phyloP scores from a whole-genome alignment of 1,140 invertebrate genomes.

The Maconellicoccus hirsutus region DNA sequence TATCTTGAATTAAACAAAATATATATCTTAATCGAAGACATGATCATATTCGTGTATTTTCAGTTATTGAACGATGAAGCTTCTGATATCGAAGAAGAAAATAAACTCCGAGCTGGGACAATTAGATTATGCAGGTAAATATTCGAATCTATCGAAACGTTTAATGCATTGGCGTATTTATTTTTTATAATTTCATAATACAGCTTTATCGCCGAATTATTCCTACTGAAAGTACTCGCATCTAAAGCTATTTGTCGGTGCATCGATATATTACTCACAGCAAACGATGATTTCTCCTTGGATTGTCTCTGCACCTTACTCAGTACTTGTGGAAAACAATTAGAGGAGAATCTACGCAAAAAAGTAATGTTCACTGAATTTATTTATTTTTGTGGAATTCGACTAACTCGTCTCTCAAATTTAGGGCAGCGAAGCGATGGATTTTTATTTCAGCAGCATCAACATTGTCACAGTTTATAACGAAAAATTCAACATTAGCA shows the following conservation, averaged over 20 bases:
- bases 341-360: slow-evolving; percentile 6
- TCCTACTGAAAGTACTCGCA: slow-evolving; percentile 5
- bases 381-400: too few relatives aligned
- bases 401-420: background rate
- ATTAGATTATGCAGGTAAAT: slow-evolving; percentile 2
- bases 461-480: slow-evolving; percentile 11
- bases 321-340: slow-evolving; percentile 1
- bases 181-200: background rate
- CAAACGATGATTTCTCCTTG: slow-evolving; percentile 12
- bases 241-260: slow-evolving; percentile 11
- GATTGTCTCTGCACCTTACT: slow-evolving; percentile 2
- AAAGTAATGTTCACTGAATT: background rate
- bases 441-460: slow-evolving; percentile 12
- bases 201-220: background rate
- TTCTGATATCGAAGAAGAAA: slow-evolving; percentile 10
- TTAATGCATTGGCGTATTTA: background rate
- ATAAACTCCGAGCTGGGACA: background rate
- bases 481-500: slow-evolving; percentile 17
- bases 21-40: too few relatives aligned
- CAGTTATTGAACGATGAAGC: slow-evolving; percentile 14
- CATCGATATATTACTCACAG: slow-evolving; percentile 11
- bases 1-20: background rate
- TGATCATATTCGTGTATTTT: background rate
- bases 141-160: background rate
- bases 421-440: slow-evolving; percentile 15